Evolutionary conservation across 2,888 invertebrate species (phyloP), one percentile per base, ranked within the genome.

Genomic region (Diabrotica balteata): DNA sequence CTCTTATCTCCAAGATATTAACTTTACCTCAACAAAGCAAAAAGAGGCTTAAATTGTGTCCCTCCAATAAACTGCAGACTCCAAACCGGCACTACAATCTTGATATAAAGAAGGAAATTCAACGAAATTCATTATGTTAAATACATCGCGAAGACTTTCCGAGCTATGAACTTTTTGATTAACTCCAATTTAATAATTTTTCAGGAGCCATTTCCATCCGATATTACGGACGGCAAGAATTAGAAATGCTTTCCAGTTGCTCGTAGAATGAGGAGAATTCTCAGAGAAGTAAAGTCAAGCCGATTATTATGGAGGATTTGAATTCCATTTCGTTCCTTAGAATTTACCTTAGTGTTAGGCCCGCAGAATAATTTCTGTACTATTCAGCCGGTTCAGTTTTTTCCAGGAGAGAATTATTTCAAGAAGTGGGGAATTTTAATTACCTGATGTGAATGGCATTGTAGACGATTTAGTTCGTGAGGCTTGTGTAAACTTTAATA

Each of bases 241-340:
- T 64, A 68, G 63, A 47, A 67, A 59, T 47, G 54, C 63, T 54
- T 57, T 45, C 47, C 55, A 47, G 53, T 63, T 63, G 17, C 55
- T 57, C 50, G 22, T 43, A 43, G 46, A 68, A 64, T 46, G 59
- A 46, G 47, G 43, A 57, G 63, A 60, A 59, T 60, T 68, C 57
- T 47, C 55, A 11, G 67, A 59, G 69, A 62, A 69, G 55, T 63
- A 61, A 66, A 68, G 57, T 67, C 58, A 70, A 67, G 68, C 68
- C 59, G 68, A 68, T 70, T 68, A 70, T 66, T 66, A 65, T 59
- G 47, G 58, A 59, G 67, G 65, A 63, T 67, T 62, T 57, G 63
- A 70, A 69, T 68, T 69, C 66, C 54, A 63, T 69, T 67, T 51
- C 61, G 67, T 62, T 51, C 70, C 59, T 67, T 69, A 59, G 59